Evolutionary conservation across 2,113 vertebrate species (phyloP).

Genomic region (Sorex fumeus): DNA sequence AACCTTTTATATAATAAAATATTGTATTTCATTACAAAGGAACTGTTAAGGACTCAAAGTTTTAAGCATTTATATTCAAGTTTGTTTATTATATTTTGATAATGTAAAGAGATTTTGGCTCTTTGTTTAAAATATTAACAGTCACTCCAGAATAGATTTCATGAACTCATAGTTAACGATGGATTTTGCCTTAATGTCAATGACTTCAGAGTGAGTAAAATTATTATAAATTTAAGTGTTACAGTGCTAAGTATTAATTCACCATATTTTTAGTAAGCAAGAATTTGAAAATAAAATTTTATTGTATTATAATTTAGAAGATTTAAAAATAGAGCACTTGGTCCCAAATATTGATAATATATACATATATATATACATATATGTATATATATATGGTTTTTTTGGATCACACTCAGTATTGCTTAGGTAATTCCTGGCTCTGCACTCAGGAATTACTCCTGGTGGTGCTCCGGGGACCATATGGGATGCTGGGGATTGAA

Average conservation of each 20-base stretch:
- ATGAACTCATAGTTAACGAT: neutral
- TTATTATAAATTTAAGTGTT: neutral
- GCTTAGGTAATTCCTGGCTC: no score
- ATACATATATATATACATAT: no score
- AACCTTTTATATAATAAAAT: neutral
- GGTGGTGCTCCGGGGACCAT: no score
- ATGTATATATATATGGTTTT: no score
- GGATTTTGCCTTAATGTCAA: neutral
- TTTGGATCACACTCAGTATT: no score
- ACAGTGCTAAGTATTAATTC: neutral
- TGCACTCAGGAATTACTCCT: no score
- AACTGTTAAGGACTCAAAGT: slow-evolving; percentile 14
- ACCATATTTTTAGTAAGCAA: neutral
- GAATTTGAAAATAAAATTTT: neutral
- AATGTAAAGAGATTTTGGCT: neutral
- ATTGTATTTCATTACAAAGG: slow-evolving; percentile 47
- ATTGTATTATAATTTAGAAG: neutral
- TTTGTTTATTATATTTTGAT: neutral
- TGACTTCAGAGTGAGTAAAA: neutral
- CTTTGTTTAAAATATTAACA: neutral
- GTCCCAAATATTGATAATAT: no score
- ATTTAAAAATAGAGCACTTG: neutral
- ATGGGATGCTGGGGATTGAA: no score
- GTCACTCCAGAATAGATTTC: neutral
- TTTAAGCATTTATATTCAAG: slow-evolving; percentile 16